Percentiles rank a stretch among this genome's conserved stretches.
Conservation (phyloP, 2,113 vertebrate species). For the Urocolius indicus region DNA sequence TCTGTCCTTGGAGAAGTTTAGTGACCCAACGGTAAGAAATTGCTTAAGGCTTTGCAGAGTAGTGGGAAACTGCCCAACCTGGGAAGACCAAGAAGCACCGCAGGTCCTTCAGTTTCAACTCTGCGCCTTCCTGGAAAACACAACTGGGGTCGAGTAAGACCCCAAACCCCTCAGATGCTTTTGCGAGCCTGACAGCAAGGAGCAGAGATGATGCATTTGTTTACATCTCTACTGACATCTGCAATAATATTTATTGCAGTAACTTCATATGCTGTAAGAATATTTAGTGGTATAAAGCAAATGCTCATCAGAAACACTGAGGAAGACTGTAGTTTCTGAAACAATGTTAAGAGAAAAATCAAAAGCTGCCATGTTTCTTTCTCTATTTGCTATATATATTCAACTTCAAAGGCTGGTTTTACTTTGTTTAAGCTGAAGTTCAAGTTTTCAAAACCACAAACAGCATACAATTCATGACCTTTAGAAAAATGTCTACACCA, state of each 20-base stretch:
- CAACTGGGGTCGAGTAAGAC: neutral
- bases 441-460: neutral
- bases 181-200: neutral
- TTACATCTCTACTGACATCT: neutral
- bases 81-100: neutral
- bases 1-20: neutral
- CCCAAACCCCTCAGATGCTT: neutral
- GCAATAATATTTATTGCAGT: constrained; percentile 1
- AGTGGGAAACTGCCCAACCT: neutral
- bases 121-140: neutral
- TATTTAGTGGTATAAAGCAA: constrained; percentile 28
- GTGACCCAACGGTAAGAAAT: neutral
- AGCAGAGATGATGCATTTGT: neutral
- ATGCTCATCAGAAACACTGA: constrained; percentile 6
- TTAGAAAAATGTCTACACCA: constrained; percentile 38
- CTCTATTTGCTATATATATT: neutral
- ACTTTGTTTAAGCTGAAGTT: constrained; percentile 29
- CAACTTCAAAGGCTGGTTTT: neutral
- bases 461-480: neutral
- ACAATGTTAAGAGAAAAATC: neutral
- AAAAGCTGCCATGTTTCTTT: neutral
- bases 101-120: neutral
- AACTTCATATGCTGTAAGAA: constrained; percentile 5
- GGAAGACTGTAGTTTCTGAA: neutral
- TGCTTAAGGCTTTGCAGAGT: neutral